A percentile compares a stretch with the other conserved stretches of the same genome.
Conservation (phyloP, 2,113 vertebrate genomes). For the Malaclemys terrapin region DNA sequence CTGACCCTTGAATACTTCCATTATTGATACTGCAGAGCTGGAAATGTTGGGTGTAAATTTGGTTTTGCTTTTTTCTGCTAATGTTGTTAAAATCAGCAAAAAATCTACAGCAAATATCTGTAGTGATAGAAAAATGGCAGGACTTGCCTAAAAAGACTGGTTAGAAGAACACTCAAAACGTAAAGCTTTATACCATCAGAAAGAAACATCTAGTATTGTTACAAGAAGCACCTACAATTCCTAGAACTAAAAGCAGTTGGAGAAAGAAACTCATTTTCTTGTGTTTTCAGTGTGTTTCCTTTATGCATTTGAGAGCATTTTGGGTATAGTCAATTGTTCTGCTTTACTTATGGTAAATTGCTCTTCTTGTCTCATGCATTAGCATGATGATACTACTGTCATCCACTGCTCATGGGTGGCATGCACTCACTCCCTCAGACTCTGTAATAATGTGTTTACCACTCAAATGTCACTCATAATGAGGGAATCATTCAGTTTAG, state of each 20-base stretch:
- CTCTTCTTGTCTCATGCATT: background rate
- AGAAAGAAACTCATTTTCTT: background rate
- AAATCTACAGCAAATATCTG: background rate
- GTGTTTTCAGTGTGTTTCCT: background rate
- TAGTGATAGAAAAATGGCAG: background rate
- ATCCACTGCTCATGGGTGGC: background rate
- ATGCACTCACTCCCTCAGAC: background rate
- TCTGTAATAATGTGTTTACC: background rate
- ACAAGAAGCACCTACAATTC: background rate
- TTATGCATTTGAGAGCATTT: background rate
- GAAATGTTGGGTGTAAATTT: background rate
- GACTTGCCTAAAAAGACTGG: background rate
- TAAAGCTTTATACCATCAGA: background rate
- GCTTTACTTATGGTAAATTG: background rate
- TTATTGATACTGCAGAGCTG: background rate
- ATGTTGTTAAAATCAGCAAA: background rate
- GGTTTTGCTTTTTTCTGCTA: background rate
- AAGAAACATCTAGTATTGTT: background rate
- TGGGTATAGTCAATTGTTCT: background rate
- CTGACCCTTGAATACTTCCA: background rate
- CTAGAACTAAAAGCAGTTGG: background rate
- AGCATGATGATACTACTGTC: background rate
- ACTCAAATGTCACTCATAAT: background rate
- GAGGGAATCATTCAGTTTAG: background rate
- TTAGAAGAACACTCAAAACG: background rate